Evolutionary conservation across 1,140 invertebrate genomes (phyloP), one percentile per base, ranked within the genome.

Genomic region (Tetraneura akinire): DNA sequence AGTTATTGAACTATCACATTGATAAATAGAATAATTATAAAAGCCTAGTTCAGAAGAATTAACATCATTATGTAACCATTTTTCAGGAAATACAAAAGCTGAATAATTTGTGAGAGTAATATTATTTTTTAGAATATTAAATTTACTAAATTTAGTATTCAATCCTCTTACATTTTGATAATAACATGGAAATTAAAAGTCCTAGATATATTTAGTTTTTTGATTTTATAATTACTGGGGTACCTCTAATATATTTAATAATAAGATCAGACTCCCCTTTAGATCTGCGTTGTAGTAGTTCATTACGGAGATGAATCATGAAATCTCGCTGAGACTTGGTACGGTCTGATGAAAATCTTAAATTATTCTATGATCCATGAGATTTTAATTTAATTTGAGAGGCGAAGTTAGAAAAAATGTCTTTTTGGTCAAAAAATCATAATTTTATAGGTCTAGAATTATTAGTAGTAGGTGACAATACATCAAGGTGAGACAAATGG

Each of bases 71-170:
- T 37, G 29, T 18, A n/a, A 64, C 1, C 32, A 64, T 8, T 29
- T 64, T 64, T 64, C 62, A 64, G 29, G 16, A 16, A 64, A 64
- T n/a, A n/a, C n/a, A n/a, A n/a, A n/a, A n/a, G n/a, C n/a, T n/a
- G n/a, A n/a, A n/a, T n/a, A n/a, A n/a, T n/a, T n/a, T n/a, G n/a
- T n/a, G n/a, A 37, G 32, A 37, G 32, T 3, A 37, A 37, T 37
- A 37, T 37, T 37, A 37, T 3, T 37, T 3, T 3, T 37, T 37
- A 37, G 8, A 37, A 37, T 37, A 37, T 37, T 37, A 4, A 37
- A 8, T n/a, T n/a, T n/a, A n/a, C n/a, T n/a, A n/a, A n/a, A n/a
- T 37, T 37, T 37, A 37, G 32, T 37, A 8, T 37, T 37, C 8
- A 37, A 37, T 4, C 32, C 32, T 37, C 32, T 37, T 3, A 37